A percentile compares a stretch with the other conserved stretches of the same genome.
Evolutionary conservation across 2,888 invertebrate species (phyloP).

Genomic region (Drosophila lutescens): DNA sequence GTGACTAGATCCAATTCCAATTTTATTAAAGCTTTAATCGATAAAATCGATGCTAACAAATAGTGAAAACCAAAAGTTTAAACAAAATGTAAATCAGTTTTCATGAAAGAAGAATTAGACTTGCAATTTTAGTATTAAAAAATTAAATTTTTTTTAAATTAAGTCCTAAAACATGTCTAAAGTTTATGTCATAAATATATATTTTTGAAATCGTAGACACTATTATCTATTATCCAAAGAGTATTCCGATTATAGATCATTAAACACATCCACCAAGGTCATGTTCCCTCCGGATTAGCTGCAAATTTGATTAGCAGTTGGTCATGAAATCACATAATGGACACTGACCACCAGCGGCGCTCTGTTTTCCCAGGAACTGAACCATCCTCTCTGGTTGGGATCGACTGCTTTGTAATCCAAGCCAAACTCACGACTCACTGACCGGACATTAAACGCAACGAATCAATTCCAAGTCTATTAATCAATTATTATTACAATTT

Average conservation of each 20-base stretch:
- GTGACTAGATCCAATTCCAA: no score
- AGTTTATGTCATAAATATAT: no score
- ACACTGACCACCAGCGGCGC: constrained; percentile 54
- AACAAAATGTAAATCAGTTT: no score
- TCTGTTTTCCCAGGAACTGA: constrained; percentile 64
- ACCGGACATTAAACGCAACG: constrained; percentile 15
- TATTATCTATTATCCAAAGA: neutral
- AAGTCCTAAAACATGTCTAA: no score
- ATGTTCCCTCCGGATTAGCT: constrained; percentile 20
- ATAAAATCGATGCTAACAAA: no score
- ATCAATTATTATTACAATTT: neutral
- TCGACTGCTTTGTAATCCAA: constrained; percentile 19
- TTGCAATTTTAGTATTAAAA: neutral
- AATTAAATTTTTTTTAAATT: no score
- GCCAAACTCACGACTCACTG: constrained; percentile 24
- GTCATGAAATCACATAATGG: constrained; percentile 28
- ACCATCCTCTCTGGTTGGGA: constrained; percentile 54
- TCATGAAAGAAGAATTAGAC: neutral
- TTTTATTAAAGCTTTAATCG: no score
- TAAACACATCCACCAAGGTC: constrained; percentile 14
- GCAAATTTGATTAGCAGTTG: constrained; percentile 38
- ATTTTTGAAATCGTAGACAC: neutral
- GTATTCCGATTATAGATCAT: neutral
- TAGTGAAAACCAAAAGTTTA: no score
- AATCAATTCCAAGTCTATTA: constrained; percentile 8